Conservation (phyloP, 1,140 invertebrate genomes). For the Aphaenogaster floridana region DNA sequence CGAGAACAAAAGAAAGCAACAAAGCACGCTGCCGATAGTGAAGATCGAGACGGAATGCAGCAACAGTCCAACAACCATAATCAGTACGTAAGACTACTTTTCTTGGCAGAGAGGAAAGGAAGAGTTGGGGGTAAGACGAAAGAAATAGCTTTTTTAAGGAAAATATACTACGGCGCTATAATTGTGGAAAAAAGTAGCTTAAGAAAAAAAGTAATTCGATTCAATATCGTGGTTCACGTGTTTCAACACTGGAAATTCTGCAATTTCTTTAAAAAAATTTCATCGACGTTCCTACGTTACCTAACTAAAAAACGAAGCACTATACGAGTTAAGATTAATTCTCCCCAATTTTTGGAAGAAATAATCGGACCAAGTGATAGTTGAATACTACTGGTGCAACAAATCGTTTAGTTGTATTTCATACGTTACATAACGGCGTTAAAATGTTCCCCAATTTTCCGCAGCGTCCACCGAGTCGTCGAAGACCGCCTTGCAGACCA, state of each 20-base stretch:
- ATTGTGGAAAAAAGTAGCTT: background rate
- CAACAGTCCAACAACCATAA: conserved; percentile 83
- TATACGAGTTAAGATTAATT: background rate
- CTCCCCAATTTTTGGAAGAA: background rate
- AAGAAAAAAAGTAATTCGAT: background rate
- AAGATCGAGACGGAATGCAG: conserved; percentile 90
- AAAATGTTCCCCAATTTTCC: conserved; percentile 18
- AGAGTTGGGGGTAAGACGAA: background rate
- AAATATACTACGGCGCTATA: background rate
- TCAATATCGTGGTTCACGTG: background rate
- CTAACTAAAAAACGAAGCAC: background rate
- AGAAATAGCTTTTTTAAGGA: background rate
- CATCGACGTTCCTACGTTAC: background rate
- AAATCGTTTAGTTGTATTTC: background rate
- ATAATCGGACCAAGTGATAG: background rate
- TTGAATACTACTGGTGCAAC: background rate
- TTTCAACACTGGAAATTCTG: background rate
- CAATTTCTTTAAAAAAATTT: background rate
- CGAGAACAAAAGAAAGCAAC: conserved; percentile 88
- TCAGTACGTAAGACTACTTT: conserved; percentile 75
- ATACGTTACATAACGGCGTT: background rate
- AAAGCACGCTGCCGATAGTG: conserved; percentile 89
- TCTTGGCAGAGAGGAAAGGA: background rate
- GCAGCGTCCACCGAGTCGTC: conserved; percentile 87
- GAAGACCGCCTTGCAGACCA: conserved; percentile 88